Percentiles rank a stretch among this genome's conserved stretches.
These are phyloP conservation scores for Pelosia muscerda DNA, from an alignment of 2,888 invertebrate genomes.

Conservation along the genomic window DNA sequence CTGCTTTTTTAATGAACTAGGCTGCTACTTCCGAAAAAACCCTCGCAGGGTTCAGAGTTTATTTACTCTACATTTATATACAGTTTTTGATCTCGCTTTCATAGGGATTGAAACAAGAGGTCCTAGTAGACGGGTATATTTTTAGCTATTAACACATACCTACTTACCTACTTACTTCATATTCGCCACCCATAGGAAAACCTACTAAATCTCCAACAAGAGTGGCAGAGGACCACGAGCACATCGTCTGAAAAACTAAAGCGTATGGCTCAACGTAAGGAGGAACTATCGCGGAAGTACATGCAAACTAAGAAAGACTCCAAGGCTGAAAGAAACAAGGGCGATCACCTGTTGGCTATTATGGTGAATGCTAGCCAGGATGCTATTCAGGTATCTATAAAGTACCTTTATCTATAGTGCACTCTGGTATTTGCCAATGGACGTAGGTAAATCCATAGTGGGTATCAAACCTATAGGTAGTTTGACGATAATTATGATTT, in stretches of 20 bases:
- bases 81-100: too few species aligned
- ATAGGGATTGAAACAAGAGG: too few species aligned
- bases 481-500: too few species aligned
- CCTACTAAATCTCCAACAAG: constrained; percentile 79
- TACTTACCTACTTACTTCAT: neutral
- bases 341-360: constrained; percentile 85
- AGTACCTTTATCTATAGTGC: neutral
- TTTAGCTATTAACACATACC: neutral
- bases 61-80: too few species aligned
- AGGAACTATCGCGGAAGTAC: constrained; percentile 78
- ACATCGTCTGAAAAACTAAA: constrained; percentile 76
- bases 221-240: constrained; percentile 78
- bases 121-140: neutral
- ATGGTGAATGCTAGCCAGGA: constrained; percentile 89
- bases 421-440: too few species aligned
- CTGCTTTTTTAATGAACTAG: too few species aligned
- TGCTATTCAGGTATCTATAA: constrained; percentile 77
- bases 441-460: too few species aligned
- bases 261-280: constrained; percentile 80
- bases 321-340: constrained; percentile 78
- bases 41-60: too few species aligned
- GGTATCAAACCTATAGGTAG: too few species aligned
- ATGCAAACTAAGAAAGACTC: constrained; percentile 85
- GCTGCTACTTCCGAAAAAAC: too few species aligned
- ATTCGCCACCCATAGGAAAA: constrained; percentile 61